Conservation (phyloP, 1,140 invertebrate genomes). For the Kradibia gibbosae region DNA sequence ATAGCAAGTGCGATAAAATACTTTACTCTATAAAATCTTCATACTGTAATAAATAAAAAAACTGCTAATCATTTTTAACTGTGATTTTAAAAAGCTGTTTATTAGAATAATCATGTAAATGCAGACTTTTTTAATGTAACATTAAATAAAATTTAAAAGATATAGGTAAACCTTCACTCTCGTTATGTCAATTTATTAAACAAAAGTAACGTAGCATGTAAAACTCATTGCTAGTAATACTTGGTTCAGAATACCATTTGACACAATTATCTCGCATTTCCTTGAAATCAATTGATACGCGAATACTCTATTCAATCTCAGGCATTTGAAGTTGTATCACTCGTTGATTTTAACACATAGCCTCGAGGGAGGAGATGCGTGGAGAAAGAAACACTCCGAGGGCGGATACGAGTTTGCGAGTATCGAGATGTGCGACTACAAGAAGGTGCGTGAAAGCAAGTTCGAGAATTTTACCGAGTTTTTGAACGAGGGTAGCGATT, state of each 20-base stretch:
- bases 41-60: too few relatives aligned
- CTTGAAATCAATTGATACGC: conserved; percentile 27
- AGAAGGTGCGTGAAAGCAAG: background rate
- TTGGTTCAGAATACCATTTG: background rate
- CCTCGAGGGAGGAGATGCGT: background rate
- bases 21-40: too few relatives aligned
- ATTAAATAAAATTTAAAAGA: too few relatives aligned
- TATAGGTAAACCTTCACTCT: too few relatives aligned
- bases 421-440: background rate
- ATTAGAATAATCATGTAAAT: too few relatives aligned
- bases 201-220: too few relatives aligned
- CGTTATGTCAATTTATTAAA: too few relatives aligned
- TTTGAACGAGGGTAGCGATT: conserved; percentile 54
- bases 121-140: too few relatives aligned
- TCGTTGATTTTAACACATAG: background rate
- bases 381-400: conserved; percentile 30
- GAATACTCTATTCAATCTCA: conserved; percentile 16
- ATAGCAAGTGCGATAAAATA: background rate
- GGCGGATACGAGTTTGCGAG: conserved; percentile 41
- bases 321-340: conserved; percentile 31
- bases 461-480: conserved; percentile 63
- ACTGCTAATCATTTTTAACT: too few relatives aligned
- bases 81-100: too few relatives aligned
- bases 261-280: background rate
- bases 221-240: too few relatives aligned